These are phyloP conservation scores for Notothenia rossii DNA, from an alignment of 2,113 vertebrate genomes.

Conservation along the genomic window DNA sequence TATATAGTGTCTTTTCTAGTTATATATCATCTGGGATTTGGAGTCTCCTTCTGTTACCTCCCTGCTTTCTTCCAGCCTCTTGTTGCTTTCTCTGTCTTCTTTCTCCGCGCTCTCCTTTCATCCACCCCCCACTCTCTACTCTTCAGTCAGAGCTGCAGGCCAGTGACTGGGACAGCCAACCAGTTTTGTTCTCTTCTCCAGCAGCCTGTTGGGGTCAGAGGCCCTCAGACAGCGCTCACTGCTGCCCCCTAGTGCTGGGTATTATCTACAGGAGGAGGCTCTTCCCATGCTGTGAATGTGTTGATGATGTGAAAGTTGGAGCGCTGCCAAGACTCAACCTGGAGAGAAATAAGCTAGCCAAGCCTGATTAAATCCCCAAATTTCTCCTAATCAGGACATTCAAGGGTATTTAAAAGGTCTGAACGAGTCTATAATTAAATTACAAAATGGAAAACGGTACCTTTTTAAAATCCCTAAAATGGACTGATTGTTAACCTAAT, in stretches of 20 bases:
- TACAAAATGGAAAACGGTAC: slow-evolving; percentile 11
- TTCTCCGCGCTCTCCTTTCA: slow-evolving; percentile 47
- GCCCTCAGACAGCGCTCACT: slow-evolving; percentile 51
- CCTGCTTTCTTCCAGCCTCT: slow-evolving; percentile 5
- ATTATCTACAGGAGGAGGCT: slow-evolving; percentile 1
- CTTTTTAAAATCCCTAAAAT: slow-evolving; percentile 22
- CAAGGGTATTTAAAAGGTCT: slow-evolving; percentile 30
- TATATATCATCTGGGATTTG: neutral
- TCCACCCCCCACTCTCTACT: slow-evolving; percentile 34
- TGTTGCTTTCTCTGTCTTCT: slow-evolving; percentile 14
- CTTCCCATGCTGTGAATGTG: slow-evolving; percentile 22
- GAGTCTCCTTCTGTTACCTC: neutral
- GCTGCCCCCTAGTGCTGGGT: slow-evolving; percentile 68
- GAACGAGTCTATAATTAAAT: slow-evolving; percentile 31
- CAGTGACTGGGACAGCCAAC: slow-evolving; percentile 49
- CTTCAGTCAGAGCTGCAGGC: slow-evolving; percentile 58
- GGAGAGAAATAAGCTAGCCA: slow-evolving; percentile 36
- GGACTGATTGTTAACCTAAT: neutral
- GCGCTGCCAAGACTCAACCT: slow-evolving; percentile 35
- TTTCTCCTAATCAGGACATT: slow-evolving; percentile 41
- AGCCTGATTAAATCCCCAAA: slow-evolving; percentile 29
- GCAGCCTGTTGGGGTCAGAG: slow-evolving; percentile 64
- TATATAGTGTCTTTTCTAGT: neutral
- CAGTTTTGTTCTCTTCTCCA: slow-evolving; percentile 62
- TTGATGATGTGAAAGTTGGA: slow-evolving; percentile 31